These are phyloP conservation scores for Sussaba pulchella DNA, from an alignment of 2,888 invertebrate species.

Conservation along the genomic window DNA sequence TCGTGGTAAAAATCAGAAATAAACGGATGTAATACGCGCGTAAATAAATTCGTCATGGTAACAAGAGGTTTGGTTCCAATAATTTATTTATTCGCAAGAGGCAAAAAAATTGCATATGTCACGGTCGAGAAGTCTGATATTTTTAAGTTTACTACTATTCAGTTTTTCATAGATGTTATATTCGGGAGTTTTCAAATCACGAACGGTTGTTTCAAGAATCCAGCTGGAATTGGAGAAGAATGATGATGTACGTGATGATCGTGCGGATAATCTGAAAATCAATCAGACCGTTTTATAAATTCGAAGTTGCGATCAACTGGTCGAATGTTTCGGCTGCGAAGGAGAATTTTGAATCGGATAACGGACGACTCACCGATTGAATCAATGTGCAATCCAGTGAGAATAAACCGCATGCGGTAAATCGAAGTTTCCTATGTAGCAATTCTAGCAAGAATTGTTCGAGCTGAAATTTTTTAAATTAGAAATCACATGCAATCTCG, in stretches of 20 bases:
- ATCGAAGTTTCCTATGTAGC: conserved; percentile 51
- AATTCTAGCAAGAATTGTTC: conserved; percentile 51
- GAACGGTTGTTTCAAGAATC: too few relatives aligned
- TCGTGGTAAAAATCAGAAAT: too few relatives aligned
- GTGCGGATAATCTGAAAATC: conserved; percentile 40
- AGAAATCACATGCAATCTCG: too few relatives aligned
- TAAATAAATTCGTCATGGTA: too few relatives aligned
- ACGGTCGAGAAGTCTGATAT: too few relatives aligned
- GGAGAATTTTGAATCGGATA: background rate
- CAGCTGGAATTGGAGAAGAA: conserved; percentile 46
- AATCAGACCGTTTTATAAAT: background rate
- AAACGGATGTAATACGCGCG: too few relatives aligned
- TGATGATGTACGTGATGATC: conserved; percentile 48
- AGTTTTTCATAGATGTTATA: too few relatives aligned
- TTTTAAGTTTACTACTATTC: too few relatives aligned
- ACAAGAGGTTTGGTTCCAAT: too few relatives aligned
- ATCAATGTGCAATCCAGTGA: conserved; percentile 41
- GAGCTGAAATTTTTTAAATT: conserved; percentile 55
- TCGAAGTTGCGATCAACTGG: background rate
- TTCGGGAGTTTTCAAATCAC: too few relatives aligned
- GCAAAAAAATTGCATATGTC: too few relatives aligned
- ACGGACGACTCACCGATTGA: conserved; percentile 53
- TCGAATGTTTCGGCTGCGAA: background rate
- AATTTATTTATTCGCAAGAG: too few relatives aligned
- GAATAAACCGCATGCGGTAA: conserved; percentile 52